These are phyloP conservation scores for Adrianichthys oophorus DNA, from an alignment of 2,797 vertebrate species.

Conservation along the genomic window DNA sequence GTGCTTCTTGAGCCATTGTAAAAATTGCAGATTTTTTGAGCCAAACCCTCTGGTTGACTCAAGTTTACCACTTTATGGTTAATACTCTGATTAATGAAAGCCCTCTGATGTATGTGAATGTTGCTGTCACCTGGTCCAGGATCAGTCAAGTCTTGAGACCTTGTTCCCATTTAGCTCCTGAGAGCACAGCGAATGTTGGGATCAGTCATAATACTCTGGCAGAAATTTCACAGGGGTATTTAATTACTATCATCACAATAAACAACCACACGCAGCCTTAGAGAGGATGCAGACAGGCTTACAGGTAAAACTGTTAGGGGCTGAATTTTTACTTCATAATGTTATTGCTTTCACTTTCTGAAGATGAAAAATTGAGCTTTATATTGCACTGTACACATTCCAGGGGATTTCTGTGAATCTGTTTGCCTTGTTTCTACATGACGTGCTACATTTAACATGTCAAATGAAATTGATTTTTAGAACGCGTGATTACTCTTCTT, in stretches of 20 bases:
- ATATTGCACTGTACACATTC: slow-evolving; percentile 38
- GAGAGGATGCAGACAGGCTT: slow-evolving; percentile 55
- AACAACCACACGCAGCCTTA: slow-evolving; percentile 64
- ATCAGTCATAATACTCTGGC: slow-evolving; percentile 66
- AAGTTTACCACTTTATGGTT: slow-evolving; percentile 53
- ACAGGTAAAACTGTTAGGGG: slow-evolving; percentile 57
- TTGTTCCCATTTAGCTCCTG: slow-evolving; percentile 39
- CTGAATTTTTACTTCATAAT: slow-evolving; percentile 69
- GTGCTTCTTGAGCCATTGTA: slow-evolving; percentile 39
- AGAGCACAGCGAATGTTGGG: slow-evolving; percentile 35
- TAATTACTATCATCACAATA: slow-evolving; percentile 74
- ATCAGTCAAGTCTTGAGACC: slow-evolving; percentile 30
- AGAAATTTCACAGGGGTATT: slow-evolving; percentile 65
- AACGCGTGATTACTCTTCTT: slow-evolving; percentile 3
- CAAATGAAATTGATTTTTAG: slow-evolving; percentile 25
- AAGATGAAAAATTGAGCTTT: slow-evolving; percentile 52
- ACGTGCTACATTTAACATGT: slow-evolving; percentile 10
- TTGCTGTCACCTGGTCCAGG: slow-evolving; percentile 35
- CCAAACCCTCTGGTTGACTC: slow-evolving; percentile 29
- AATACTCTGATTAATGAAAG: slow-evolving; percentile 44
- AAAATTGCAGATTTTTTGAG: slow-evolving; percentile 39
- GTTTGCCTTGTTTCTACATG: slow-evolving; percentile 22
- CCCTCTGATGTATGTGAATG: slow-evolving; percentile 46
- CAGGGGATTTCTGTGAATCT: slow-evolving; percentile 27
- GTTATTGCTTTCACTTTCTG: slow-evolving; percentile 65